Evolutionary conservation across 2,888 invertebrate species (phyloP), one percentile per base, ranked within the genome.

Genomic region (Noctua janthe): DNA sequence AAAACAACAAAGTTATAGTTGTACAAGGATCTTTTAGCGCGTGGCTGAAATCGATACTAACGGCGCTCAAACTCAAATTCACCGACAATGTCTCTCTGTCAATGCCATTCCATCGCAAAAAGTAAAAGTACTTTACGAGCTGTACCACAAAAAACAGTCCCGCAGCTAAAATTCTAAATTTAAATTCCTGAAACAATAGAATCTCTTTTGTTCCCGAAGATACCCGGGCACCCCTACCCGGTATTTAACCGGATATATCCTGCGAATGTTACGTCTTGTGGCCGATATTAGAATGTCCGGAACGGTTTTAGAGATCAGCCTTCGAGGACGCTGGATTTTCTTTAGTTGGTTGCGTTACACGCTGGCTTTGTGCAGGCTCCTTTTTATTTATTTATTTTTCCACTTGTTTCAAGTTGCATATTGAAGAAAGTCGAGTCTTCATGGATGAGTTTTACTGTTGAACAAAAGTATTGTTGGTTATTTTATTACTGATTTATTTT

Each of bases 221-320:
- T 87, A 82, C 67, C 82, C 80, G 89, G 81, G 81, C 90, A 89
- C 78, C 91, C 91, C 89, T 92, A 82, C 85, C 82, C 86, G 93
- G 93, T 93, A 92, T 93, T 93, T 93, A 93, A 92, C 88, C 90
- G 91, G 92, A 92, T 91, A 92, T 84, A 87, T 88, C 85, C 87
- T 84, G 85, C 71, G 73, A 86, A 78, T 85, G 85, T 87, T 78
- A 85, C 87, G 88, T 90, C 88, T 89, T 84, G 90, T 87, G 88
- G 85, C 87, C 90, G 89, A 92, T 93, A 94, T 94, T 93, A 93
- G 91, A 93, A 93, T 93, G 92, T 93, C 92, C 88, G 85, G 85
- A 86, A 54, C 73, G 84, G 84, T 87, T 90, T 83, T 83, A 85
- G 81, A 90, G 86, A 88, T 88, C 88, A 84, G 81, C 59, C 71